Evolutionary conservation across 2,113 vertebrate genomes (phyloP).

Genomic region (Struthio camelus): DNA sequence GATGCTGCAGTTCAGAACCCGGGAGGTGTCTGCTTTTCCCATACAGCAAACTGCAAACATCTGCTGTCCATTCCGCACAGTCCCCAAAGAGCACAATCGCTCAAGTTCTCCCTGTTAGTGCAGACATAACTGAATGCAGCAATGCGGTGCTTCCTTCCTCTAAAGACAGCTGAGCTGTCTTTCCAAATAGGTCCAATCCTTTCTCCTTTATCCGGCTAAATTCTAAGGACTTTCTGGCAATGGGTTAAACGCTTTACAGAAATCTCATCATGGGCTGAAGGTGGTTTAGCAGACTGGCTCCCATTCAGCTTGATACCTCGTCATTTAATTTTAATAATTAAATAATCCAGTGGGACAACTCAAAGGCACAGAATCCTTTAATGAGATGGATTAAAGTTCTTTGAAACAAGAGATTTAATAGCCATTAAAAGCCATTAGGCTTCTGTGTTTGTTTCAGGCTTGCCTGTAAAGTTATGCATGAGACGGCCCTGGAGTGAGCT

Average conservation of each 20-base stretch:
- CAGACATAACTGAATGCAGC: not conserved
- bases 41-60: not conserved
- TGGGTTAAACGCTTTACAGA: not conserved
- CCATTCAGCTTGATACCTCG: not conserved
- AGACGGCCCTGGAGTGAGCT: not conserved
- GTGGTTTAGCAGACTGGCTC: not conserved
- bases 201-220: not conserved
- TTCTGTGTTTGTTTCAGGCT: not conserved
- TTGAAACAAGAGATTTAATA: not conserved
- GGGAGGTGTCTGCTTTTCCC: too few species aligned
- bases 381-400: not conserved
- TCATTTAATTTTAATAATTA: not conserved
- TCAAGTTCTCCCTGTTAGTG: not conserved
- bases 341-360: not conserved
- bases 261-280: fast-evolving
- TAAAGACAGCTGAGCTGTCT: not conserved
- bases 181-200: not conserved
- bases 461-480: not conserved
- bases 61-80: fast-evolving
- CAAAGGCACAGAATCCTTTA: not conserved
- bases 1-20: too few species aligned
- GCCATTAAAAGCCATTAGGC: not conserved
- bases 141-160: not conserved
- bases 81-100: not conserved
- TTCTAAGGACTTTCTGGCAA: not conserved